phyloP scores from a whole-genome alignment of 1,140 invertebrate genomes.

The Pteromalus puparum region DNA sequence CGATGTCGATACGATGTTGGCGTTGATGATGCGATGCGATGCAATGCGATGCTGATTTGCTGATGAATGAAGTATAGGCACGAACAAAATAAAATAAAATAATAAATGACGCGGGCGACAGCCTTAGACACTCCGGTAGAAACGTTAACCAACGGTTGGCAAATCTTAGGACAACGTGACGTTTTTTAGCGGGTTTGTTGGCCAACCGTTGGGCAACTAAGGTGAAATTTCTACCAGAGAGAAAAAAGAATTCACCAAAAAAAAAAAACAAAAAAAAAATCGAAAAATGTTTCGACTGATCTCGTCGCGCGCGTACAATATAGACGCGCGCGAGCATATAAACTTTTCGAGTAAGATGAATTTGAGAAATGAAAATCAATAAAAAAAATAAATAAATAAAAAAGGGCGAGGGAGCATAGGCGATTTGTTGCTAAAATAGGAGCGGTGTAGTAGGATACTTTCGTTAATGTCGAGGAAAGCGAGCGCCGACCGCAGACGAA shows the following conservation, averaged over 20 bases:
- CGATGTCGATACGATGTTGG: neutral
- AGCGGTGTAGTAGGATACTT: conserved; percentile 17
- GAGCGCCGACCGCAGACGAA: conserved; percentile 12
- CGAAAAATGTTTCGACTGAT: conserved; percentile 34
- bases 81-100: neutral
- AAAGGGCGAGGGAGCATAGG: neutral
- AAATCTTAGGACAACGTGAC: too few relatives aligned
- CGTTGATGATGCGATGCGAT: neutral
- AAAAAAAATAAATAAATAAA: too few relatives aligned
- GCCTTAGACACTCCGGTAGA: too few relatives aligned
- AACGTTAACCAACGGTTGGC: too few relatives aligned
- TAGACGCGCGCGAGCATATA: neutral
- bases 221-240: too few relatives aligned
- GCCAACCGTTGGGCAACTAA: too few relatives aligned
- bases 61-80: conserved; percentile 11
- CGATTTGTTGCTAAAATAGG: conserved; percentile 14
- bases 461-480: conserved; percentile 17
- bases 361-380: neutral
- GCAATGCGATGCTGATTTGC: neutral
- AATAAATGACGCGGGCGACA: neutral
- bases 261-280: neutral
- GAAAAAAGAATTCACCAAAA: neutral
- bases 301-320: conserved; percentile 6
- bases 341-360: neutral
- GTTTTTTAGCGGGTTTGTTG: too few relatives aligned